Conservation (phyloP, 2,888 invertebrate species). For the Mechanitis mazaeus region DNA sequence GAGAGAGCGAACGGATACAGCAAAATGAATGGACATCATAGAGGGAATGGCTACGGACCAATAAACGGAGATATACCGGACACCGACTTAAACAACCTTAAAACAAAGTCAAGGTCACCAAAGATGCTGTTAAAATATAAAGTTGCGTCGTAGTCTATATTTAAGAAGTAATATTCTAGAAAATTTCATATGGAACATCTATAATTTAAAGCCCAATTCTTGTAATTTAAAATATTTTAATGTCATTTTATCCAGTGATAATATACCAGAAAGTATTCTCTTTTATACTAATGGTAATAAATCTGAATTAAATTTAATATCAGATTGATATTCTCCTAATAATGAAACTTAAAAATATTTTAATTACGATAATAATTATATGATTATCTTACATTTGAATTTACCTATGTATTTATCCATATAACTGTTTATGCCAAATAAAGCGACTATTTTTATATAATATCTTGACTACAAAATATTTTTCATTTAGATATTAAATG, state of each 20-base stretch:
- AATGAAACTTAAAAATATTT: no score
- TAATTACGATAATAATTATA: no score
- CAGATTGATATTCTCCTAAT: no score
- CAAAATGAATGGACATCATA: constrained; percentile 37
- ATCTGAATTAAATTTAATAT: no score
- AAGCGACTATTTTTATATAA: constrained; percentile 71
- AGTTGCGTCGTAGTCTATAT: constrained; percentile 36
- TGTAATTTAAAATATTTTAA: no score
- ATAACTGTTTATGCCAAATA: constrained; percentile 65
- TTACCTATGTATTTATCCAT: constrained; percentile 29
- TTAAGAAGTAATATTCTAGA: constrained; percentile 53
- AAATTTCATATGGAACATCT: constrained; percentile 40
- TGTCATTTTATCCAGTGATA: no score
- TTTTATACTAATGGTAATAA: no score
- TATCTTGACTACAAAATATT: constrained; percentile 53
- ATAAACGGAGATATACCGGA: constrained; percentile 32
- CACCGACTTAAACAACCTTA: constrained; percentile 40
- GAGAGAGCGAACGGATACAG: constrained; percentile 28
- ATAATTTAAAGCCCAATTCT: no score
- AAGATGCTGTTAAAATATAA: constrained; percentile 68
- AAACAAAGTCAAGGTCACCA: constrained; percentile 59
- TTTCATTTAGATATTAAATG: constrained; percentile 36
- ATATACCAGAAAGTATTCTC: no score
- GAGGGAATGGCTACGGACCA: constrained; percentile 32
- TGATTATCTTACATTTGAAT: constrained; percentile 30